Conservation (phyloP, 2,888 invertebrate genomes). For the Yponomeuta plumbellus region DNA sequence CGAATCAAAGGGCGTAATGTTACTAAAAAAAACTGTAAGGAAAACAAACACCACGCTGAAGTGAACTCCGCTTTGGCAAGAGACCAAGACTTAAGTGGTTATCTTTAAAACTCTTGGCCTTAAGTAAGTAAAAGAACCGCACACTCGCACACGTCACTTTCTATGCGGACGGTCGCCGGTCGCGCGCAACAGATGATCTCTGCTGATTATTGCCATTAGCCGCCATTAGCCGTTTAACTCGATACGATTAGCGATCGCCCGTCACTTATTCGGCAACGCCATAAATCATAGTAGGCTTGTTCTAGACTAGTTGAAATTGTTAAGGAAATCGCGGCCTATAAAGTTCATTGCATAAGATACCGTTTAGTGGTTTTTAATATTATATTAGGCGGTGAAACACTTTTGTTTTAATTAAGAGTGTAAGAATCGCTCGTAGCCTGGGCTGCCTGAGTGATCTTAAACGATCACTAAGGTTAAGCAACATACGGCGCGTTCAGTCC, state of each 20-base stretch:
- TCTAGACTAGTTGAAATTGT: slow-evolving; percentile 37
- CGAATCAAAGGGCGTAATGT: too few species aligned
- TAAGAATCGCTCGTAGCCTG: too few species aligned
- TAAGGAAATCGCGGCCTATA: slow-evolving; percentile 20
- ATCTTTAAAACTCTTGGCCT: slow-evolving; percentile 33
- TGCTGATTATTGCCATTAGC: slow-evolving; percentile 67
- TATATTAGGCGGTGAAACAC: too few species aligned
- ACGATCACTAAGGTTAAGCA: too few species aligned
- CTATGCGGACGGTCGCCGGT: slow-evolving; percentile 45
- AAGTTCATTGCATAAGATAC: neutral
- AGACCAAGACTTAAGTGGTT: too few species aligned
- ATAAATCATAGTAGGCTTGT: slow-evolving; percentile 59
- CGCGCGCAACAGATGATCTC: slow-evolving; percentile 61
- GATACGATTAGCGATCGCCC: slow-evolving; percentile 67
- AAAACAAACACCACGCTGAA: too few species aligned
- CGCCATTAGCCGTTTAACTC: slow-evolving; percentile 71
- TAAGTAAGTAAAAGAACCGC: slow-evolving; percentile 34
- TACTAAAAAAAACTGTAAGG: too few species aligned
- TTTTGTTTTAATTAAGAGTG: too few species aligned
- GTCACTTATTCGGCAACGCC: slow-evolving; percentile 50
- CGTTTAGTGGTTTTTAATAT: too few species aligned
- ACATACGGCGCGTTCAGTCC: too few species aligned
- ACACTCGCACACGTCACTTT: slow-evolving; percentile 57
- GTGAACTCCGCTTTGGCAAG: too few species aligned
- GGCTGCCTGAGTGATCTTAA: too few species aligned